A percentile compares a stretch with the other conserved stretches of the same genome.
Evolutionary conservation across 2,888 invertebrate genomes (phyloP).

Genomic region (Agyllia agylla): DNA sequence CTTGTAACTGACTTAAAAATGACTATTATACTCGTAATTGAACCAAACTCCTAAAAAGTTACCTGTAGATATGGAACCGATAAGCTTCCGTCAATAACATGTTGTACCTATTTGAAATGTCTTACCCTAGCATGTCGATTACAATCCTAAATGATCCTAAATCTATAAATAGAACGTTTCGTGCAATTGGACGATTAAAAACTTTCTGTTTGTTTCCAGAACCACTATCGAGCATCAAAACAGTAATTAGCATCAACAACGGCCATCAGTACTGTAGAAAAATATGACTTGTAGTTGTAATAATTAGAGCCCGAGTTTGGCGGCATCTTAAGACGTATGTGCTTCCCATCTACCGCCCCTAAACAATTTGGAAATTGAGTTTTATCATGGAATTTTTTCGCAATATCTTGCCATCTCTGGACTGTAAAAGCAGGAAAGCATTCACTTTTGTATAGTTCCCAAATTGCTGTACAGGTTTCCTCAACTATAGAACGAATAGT

Average conservation of each 20-base stretch:
- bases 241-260: slow-evolving; percentile 15
- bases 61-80: neutral
- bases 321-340: neutral
- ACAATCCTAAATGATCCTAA: neutral
- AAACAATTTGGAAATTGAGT: neutral
- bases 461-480: neutral
- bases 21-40: neutral
- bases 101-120: neutral
- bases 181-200: slow-evolving; percentile 44
- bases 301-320: neutral
- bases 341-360: neutral
- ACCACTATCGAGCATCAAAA: slow-evolving; percentile 79
- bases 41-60: neutral
- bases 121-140: neutral
- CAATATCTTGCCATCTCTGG: neutral
- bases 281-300: neutral
- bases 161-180: slow-evolving; percentile 41
- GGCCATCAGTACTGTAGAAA: neutral
- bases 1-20: neutral
- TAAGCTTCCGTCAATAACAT: neutral
- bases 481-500: neutral
- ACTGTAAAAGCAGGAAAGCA: neutral
- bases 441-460: neutral
- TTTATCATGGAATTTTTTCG: neutral
- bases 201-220: slow-evolving; percentile 44